Evolutionary conservation across 2,797 vertebrate genomes (phyloP), one percentile per base, ranked within the genome.

Genomic region (Oophaga sylvatica): DNA sequence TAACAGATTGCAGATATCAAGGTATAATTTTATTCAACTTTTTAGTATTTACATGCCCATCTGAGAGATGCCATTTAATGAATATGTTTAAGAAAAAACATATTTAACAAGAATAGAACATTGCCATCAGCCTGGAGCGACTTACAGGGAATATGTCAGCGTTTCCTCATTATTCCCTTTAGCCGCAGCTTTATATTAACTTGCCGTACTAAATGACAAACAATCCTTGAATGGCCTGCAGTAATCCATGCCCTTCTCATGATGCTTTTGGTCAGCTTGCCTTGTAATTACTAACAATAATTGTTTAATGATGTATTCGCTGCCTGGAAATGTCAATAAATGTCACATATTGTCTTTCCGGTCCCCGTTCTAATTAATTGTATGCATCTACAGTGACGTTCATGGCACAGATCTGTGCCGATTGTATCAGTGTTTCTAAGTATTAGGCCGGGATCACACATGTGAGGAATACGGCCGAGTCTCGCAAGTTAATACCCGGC

Each of bases 311-410:
- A 77, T 65, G 41, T 53, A 84, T 63, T 45, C 68, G 45, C 41
- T 81, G 83, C 80, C 65, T 85, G 70, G 59, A 88, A 88, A 84
- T 87, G 81, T 67, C 87, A 88, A 81, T 88, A 85, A 88, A 88
- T 88, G 87, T 88, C 83, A 85, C 68, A 31, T 48, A 45, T 62
- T 87, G 35, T 62, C 67, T 83, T 78, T 60, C 71, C 48, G 62
- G 63, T 62, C 80, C 63, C 78, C 60, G 73, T 31, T 15, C n/a
- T 75, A 76, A 68, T 78, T 83, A 79, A 87, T 84, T 75, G 4
- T 84, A 65, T 59, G 67, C 41, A 81, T n/a, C n/a, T 59, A 67
- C 65, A 35, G 57, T 78, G 56, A 70, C 31, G 48, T 2, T 13
- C 45, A 41, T 15, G 16, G 67, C 16, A 59, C 6, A 57, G 22